Evolutionary conservation across 2,797 vertebrate genomes (phyloP), one percentile per base, ranked within the genome.

Genomic region (Valencia hispanica): DNA sequence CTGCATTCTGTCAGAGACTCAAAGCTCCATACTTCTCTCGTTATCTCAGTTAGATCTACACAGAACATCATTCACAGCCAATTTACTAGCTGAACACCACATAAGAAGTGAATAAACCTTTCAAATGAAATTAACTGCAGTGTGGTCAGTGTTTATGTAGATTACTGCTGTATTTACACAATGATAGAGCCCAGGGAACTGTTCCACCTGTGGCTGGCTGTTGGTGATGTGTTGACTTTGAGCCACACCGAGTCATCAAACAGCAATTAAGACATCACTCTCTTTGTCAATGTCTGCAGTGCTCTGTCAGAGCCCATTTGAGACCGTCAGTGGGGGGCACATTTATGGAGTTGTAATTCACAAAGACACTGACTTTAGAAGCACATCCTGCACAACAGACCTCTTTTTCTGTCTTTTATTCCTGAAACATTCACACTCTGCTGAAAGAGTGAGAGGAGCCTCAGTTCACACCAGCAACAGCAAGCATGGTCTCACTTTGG

Each of bases 281-380:
- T 68, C 68, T 73, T 89, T 87, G 84, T 93, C 93, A 91, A 75
- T 81, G 84, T 90, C 87, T 86, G 89, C 83, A 30, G 82, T 10
- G 75, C 81, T 84, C 88, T 88, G 86, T 85, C 92, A 82, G 87
- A 74, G 76, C 80, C 78, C 48, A 80, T 90, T 89, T 85, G 81
- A 79, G 82, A 68, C 79, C 86, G 86, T 89, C 90, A 88, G 89
- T 48, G 86, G 84, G 86, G 86, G 93, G 89, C 79, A 79, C 84
- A 84, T 82, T 84, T 91, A 91, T 88, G 85, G 87, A 92, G 87
- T 92, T 82, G 84, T 89, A 91, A 94, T 92, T 90, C 84, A 89
- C 88, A 82, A 87, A 86, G 80, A 81, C 74, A 25, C 77, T 14
- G 57, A 82, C 86, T 68, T 88, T 85, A 68, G 77, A 45, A 14